A percentile compares a stretch with the other conserved stretches of the same genome.
Conservation (phyloP, 2,888 invertebrate species). For the Hecatera dysodea region DNA sequence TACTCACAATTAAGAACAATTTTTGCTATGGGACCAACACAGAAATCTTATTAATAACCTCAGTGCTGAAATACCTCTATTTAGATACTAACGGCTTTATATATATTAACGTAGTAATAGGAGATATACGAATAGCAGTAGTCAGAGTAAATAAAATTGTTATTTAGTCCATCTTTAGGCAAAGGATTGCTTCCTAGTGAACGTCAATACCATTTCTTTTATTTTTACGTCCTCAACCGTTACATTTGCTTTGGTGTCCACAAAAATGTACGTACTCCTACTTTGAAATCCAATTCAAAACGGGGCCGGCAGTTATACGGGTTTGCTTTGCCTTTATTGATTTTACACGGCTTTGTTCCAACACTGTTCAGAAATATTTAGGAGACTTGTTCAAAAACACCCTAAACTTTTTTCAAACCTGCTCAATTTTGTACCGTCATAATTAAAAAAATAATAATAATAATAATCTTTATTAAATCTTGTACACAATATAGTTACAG, state of each 20-base stretch:
- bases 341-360: slow-evolving; percentile 50
- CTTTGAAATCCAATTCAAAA: slow-evolving; percentile 57
- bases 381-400: slow-evolving; percentile 26
- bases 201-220: slow-evolving; percentile 36
- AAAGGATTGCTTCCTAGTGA: slow-evolving; percentile 18
- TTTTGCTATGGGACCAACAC: too few species aligned
- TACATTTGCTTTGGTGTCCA: slow-evolving; percentile 46
- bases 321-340: slow-evolving; percentile 60
- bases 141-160: neutral
- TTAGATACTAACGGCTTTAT: too few species aligned
- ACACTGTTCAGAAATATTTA: slow-evolving; percentile 39
- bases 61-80: too few species aligned
- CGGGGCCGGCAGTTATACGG: slow-evolving; percentile 52
- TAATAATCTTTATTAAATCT: too few species aligned
- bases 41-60: too few species aligned
- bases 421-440: slow-evolving; percentile 7
- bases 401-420: slow-evolving; percentile 14
- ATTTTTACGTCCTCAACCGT: slow-evolving; percentile 40
- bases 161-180: slow-evolving; percentile 15
- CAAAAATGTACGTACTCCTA: slow-evolving; percentile 49
- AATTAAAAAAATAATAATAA: slow-evolving; percentile 60
- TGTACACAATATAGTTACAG: too few species aligned
- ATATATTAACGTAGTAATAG: neutral
- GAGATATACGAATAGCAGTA: neutral
- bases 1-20: too few species aligned